These are phyloP conservation scores for Eubucco bourcierii DNA, from an alignment of 2,113 vertebrate genomes.

Conservation along the genomic window DNA sequence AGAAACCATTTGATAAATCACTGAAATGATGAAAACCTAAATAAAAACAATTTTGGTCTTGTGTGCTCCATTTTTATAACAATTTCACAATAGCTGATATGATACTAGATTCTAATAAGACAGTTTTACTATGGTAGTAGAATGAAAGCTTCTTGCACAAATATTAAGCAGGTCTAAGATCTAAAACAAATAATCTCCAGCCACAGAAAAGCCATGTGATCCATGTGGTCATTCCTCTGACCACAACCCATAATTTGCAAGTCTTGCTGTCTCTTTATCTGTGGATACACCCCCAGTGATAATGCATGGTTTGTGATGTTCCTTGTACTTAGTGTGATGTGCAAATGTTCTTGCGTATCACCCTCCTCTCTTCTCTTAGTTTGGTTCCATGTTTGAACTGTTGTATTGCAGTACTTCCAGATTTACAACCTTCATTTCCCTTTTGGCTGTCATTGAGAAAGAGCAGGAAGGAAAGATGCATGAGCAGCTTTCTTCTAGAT, in stretches of 20 bases:
- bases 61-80: background rate
- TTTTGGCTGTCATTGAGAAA: slow-evolving; percentile 9
- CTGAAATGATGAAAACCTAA: background rate
- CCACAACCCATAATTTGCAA: background rate
- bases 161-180: background rate
- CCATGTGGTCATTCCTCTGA: background rate
- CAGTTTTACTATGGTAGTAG: background rate
- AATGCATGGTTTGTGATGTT: background rate
- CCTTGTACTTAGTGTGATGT: background rate
- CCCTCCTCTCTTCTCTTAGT: background rate
- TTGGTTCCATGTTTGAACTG: background rate
- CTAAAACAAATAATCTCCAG: background rate
- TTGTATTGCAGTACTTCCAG: background rate
- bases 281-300: background rate
- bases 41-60: background rate
- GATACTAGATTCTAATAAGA: background rate
- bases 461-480: background rate
- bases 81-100: background rate
- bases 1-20: background rate
- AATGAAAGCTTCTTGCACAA: background rate
- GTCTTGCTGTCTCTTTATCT: background rate
- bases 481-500: background rate
- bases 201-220: background rate
- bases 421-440: slow-evolving; percentile 53
- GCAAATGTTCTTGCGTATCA: background rate